Conservation (phyloP, 1,140 invertebrate genomes). For the Trichonephila clavipes region DNA sequence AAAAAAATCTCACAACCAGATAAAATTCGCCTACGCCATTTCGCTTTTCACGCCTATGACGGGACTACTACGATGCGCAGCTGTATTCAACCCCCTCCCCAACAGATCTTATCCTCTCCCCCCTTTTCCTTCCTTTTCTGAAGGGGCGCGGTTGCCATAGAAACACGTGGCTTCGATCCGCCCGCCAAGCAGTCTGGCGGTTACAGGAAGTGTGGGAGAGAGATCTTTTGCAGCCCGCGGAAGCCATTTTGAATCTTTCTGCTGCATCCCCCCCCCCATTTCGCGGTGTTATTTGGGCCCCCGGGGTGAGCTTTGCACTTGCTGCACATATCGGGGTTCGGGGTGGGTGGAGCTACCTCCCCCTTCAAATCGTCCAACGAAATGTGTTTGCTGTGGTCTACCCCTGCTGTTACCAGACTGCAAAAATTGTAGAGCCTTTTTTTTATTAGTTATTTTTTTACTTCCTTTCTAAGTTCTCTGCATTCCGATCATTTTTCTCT, state of each 20-base stretch:
- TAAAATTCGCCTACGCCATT: slow-evolving; percentile 69
- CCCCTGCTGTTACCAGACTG: slow-evolving; percentile 33
- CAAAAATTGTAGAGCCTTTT: background rate
- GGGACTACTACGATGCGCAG: slow-evolving; percentile 61
- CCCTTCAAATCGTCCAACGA: slow-evolving; percentile 2
- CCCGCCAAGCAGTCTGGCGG: slow-evolving; percentile 65
- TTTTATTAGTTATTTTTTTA: background rate
- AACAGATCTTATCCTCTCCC: background rate
- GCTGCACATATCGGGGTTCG: slow-evolving; percentile 21
- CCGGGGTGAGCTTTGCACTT: slow-evolving; percentile 60
- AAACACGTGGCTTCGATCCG: slow-evolving; percentile 75
- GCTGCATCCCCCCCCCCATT: background rate
- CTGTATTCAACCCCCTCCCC: slow-evolving; percentile 25
- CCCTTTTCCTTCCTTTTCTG: slow-evolving; percentile 7
- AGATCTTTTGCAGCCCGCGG: slow-evolving; percentile 61
- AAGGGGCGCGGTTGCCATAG: slow-evolving; percentile 73
- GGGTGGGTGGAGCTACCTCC: background rate
- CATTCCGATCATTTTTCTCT: background rate
- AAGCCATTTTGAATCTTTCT: slow-evolving; percentile 73
- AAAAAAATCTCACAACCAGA: background rate
- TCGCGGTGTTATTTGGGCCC: slow-evolving; percentile 42
- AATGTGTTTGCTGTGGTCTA: slow-evolving; percentile 23
- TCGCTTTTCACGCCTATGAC: slow-evolving; percentile 65
- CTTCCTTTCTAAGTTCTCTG: background rate
- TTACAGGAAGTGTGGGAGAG: slow-evolving; percentile 70